phyloP scores from a whole-genome alignment of 2,113 vertebrate species.

The Dasyprocta punctata region DNA sequence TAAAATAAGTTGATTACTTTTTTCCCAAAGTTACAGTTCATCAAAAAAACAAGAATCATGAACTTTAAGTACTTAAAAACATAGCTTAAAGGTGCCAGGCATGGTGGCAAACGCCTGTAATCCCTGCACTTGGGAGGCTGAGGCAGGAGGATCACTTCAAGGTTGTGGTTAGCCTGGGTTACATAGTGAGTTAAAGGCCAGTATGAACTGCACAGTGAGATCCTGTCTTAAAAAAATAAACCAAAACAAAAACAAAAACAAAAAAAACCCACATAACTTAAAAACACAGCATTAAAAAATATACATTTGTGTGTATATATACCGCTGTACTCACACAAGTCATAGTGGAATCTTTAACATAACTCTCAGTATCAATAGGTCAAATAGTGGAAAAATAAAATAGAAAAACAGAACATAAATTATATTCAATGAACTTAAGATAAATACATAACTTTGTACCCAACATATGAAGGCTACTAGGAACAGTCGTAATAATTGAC shows the following conservation, averaged over 20 bases:
- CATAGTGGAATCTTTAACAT: not conserved
- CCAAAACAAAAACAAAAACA: not conserved
- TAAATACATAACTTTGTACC: not conserved
- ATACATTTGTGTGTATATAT: not conserved
- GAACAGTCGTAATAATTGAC: not conserved
- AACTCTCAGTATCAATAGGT: not conserved
- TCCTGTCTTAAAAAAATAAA: not conserved
- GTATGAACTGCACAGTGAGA: not conserved
- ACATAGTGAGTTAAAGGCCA: not conserved
- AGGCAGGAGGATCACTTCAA: not conserved
- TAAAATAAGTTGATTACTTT: not conserved
- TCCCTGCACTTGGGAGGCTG: not conserved
- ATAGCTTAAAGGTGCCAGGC: not conserved
- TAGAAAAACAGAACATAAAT: not conserved
- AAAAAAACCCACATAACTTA: not conserved
- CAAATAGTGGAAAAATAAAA: conserved; percentile 24
- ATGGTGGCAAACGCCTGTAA: not conserved
- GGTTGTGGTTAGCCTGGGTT: not conserved
- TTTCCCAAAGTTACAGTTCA: not conserved
- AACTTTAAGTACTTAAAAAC: not conserved
- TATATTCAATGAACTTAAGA: not conserved
- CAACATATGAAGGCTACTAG: not conserved
- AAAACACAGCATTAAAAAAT: not conserved
- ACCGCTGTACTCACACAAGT: not conserved
- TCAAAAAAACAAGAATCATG: not conserved